Evolutionary conservation across 1,140 invertebrate genomes (phyloP).

Genomic region (Plutomurus gul): DNA sequence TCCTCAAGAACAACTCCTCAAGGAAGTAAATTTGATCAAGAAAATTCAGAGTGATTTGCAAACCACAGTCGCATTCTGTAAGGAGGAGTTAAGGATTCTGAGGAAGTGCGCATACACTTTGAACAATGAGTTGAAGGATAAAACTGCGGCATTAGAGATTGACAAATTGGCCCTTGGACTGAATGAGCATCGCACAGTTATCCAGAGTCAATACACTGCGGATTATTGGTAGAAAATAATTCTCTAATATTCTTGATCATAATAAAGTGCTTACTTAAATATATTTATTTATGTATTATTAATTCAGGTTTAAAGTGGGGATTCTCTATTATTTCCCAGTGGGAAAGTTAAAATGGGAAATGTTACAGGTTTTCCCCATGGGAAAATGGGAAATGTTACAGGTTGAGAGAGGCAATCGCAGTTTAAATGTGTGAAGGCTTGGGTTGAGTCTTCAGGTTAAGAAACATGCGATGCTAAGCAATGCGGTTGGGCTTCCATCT

Average conservation of each 20-base stretch:
- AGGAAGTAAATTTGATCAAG: conserved; percentile 69
- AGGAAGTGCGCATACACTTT: conserved; percentile 76
- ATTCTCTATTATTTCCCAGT: too few relatives aligned
- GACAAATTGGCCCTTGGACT: conserved; percentile 71
- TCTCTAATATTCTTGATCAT: conserved; percentile 37
- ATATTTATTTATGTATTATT: too few relatives aligned
- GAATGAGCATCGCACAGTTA: conserved; percentile 59
- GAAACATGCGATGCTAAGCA: too few relatives aligned
- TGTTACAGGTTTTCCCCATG: too few relatives aligned
- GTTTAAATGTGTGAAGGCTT: too few relatives aligned
- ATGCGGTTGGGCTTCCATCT: too few relatives aligned
- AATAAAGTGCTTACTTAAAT: not conserved
- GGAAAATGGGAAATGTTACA: too few relatives aligned
- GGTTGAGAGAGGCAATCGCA: too few relatives aligned
- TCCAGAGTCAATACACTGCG: conserved; percentile 38
- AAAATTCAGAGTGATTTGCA: conserved; percentile 67
- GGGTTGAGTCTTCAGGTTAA: too few relatives aligned
- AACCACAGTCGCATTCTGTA: conserved; percentile 71
- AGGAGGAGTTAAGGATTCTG: conserved; percentile 78
- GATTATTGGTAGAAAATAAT: conserved; percentile 34
- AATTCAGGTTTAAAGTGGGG: too few relatives aligned
- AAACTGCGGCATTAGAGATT: conserved; percentile 74
- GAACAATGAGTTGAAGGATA: conserved; percentile 80
- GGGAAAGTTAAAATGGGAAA: too few relatives aligned
- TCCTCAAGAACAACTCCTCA: conserved; percentile 68